Evolutionary conservation across 1,140 invertebrate genomes (phyloP), one percentile per base, ranked within the genome.

Genomic region (Adelges cooleyi): DNA sequence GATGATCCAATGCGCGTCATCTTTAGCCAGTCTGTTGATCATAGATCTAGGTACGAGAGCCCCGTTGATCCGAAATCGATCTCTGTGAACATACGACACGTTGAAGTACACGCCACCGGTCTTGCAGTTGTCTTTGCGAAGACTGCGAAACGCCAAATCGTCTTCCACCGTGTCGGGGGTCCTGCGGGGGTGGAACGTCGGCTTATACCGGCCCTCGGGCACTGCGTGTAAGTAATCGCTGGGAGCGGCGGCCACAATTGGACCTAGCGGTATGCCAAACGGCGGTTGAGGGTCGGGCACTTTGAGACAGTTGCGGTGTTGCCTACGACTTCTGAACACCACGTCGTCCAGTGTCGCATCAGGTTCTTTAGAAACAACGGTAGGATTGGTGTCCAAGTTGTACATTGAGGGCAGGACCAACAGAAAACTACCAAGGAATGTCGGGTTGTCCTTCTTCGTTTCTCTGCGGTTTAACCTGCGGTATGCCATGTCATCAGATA

Each of bases 261-360:
- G 89, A 5, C 86, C 86, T 10, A 92, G 71, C 0, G 90, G 90
- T 70, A 94, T 92, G 15, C 90, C 90, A 74, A 94, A 93, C 1
- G 87, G 89, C 23, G 89, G 90, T 72, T 92, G 90, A 8, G 86
- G 87, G 65, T 92, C 88, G 1, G 80, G 69, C 1, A 87, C 80
- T 71, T 83, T 86, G 23, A 84, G 75, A 15, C 80, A 81, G 72
- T 82, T 84, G 69, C 88, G 90, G 1, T 85, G 83, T 71, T 86
- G 81, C 70, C 84, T 84, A 54, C 90, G 82, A 69, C 83, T 89
- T 68, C 90, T 79, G 73, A 85, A 91, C 4, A 87, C 83, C 0
- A 92, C 82, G 75, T 94, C 91, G 73, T 94, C 91, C 11, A 82
- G 76, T 4, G 87, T 83, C 4, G 90, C 78, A 76, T 94, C 87